Base-by-base conservation (phyloP, 2,797 vertebrate genomes). In the Microctenopoma stevenorrisi region DNA sequence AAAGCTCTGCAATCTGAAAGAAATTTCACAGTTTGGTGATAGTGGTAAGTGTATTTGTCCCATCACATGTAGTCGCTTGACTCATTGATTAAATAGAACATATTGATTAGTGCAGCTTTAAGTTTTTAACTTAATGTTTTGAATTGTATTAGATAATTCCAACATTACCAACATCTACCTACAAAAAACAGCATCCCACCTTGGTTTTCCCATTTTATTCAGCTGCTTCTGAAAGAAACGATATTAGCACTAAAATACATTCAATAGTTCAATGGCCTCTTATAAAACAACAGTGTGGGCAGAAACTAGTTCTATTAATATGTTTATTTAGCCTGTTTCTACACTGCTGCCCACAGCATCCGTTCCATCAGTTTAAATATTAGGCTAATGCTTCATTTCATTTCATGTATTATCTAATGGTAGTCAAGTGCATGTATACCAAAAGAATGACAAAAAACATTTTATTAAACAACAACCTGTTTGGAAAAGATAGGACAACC, bases 381-480 rank as follows among this genome's bases (percentile, higher is more conserved):
- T 4, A 44, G 43, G 15, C 16, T 43, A 43, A 43, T 43, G 14
- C 43, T n/a, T 47, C 16, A 22, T 7, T 0, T 7, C 5, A n/a
- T 44, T 44, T 5, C 7, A 2, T 44, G 2, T 9, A 47, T 47
- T n/a, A 47, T 47, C 8, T 18, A 5, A 33, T 33, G 30, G n/a
- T 0, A 9, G 15, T 54, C 22, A 7, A 40, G 22, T 43, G 11
- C 2, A 16, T 22, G 50, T 37, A 37, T 30, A 2, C 15, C 2
- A 30, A 58, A 30, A 16, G 9, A 42, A 13, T 33, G 30, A 38
- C 4, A 64, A n/a, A 40, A 55, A 4, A 46, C 5, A 47, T 55
- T 35, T 11, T 26, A n/a, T 73, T 11, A 49, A 58, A 65, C 37
- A 48, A 22, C 43, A 18, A 13, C 7, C 14, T 56, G 54, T 64